phyloP scores from a whole-genome alignment of 2,113 vertebrate species.

The Shinisaurus crocodilurus region DNA sequence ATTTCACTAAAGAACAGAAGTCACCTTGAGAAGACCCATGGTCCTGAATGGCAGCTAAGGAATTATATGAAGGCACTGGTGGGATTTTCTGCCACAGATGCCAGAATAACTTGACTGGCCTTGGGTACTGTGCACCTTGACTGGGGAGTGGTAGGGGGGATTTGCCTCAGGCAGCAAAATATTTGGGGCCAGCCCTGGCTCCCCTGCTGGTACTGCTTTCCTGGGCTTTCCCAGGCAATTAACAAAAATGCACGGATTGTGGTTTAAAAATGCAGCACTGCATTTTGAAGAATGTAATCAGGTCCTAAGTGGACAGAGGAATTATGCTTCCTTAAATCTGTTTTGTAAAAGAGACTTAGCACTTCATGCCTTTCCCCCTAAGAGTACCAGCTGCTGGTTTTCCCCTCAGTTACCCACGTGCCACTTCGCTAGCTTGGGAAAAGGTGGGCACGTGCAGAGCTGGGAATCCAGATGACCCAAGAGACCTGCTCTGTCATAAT shows the following conservation, averaged over 20 bases:
- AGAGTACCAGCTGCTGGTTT: neutral
- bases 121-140: no score
- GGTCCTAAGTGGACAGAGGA: constrained; percentile 55
- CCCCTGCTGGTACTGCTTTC: constrained; percentile 41
- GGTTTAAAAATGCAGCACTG: constrained; percentile 45
- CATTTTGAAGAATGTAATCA: constrained; percentile 56
- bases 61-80: no score
- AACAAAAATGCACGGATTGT: constrained; percentile 38
- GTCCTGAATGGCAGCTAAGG: no score
- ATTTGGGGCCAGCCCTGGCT: neutral
- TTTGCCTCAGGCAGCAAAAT: neutral
- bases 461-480: neutral
- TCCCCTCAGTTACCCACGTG: neutral
- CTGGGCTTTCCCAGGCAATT: constrained; percentile 44
- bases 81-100: no score
- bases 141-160: no score
- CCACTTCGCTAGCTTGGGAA: neutral
- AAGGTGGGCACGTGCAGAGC: neutral
- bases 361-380: constrained; percentile 36
- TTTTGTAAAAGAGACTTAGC: constrained; percentile 52
- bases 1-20: neutral
- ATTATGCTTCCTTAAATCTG: constrained; percentile 49
- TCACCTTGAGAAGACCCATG: neutral
- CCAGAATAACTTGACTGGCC: no score
- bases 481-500: neutral